phyloP scores from a whole-genome alignment of 2,797 vertebrate species.

The Otolemur crassicaudatus region DNA sequence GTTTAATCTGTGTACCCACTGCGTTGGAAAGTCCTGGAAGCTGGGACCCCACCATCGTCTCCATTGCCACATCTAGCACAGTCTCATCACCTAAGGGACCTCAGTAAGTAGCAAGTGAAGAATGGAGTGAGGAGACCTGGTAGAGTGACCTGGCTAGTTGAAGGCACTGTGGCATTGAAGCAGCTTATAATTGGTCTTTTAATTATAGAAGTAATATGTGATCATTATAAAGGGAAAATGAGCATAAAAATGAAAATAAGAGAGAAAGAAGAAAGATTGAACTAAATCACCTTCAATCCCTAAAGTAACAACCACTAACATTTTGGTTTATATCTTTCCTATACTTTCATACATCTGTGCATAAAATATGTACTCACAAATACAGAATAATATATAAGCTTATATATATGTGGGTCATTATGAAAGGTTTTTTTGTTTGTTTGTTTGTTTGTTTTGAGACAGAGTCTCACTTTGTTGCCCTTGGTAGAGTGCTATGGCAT shows the following conservation, averaged over 20 bases:
- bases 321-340: neutral
- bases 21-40: neutral
- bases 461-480: too few species aligned
- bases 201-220: neutral
- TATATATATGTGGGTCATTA: neutral
- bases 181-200: neutral
- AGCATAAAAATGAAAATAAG: neutral
- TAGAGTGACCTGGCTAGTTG: neutral
- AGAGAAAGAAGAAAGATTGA: neutral
- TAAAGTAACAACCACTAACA: neutral
- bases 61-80: neutral
- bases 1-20: neutral
- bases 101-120: neutral
- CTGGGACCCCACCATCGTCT: neutral
- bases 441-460: too few species aligned
- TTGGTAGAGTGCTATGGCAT: too few species aligned
- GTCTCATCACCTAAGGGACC: neutral
- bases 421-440: too few species aligned
- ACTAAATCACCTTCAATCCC: neutral
- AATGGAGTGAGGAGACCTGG: neutral
- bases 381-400: neutral
- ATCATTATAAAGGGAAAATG: neutral
- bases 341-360: neutral
- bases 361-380: constrained; percentile 27
- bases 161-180: neutral